A percentile compares a stretch with the other conserved stretches of the same genome.
These are phyloP conservation scores for Paradoxurus hermaphroditus DNA, from an alignment of 2,113 vertebrate genomes.

Conservation along the genomic window DNA sequence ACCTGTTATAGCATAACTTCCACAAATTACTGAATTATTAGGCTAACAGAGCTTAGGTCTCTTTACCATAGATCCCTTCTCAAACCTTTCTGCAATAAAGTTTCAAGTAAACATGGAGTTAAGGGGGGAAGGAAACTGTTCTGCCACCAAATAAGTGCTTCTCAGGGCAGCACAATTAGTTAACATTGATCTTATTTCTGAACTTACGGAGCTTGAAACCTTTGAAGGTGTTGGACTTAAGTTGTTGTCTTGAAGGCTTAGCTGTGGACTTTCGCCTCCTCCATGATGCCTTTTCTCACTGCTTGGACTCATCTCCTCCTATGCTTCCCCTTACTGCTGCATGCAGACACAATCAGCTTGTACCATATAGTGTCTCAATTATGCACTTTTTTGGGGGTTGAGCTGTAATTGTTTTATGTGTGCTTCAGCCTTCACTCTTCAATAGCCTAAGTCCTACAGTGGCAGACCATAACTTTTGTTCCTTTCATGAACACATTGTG, in stretches of 20 bases:
- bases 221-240: not conserved
- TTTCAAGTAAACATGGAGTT: not conserved
- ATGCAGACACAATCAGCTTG: not conserved
- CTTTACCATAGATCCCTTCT: not conserved
- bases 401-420: not conserved
- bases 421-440: not conserved
- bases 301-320: not conserved
- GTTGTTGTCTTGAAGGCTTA: not conserved
- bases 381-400: not conserved
- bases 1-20: not conserved
- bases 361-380: not conserved
- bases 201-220: not conserved
- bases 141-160: not conserved
- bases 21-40: not conserved
- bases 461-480: not conserved
- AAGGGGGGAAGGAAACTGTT: not conserved
- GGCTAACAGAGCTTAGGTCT: not conserved
- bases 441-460: not conserved
- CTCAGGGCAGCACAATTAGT: not conserved
- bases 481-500: not conserved
- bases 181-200: conserved; percentile 9
- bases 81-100: not conserved
- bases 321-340: not conserved
- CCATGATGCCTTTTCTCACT: not conserved
- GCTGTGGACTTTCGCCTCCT: not conserved